A percentile compares a stretch with the other conserved stretches of the same genome.
These are phyloP conservation scores for Semaprochilodus insignis DNA, from an alignment of 2,797 vertebrate species.

Conservation along the genomic window DNA sequence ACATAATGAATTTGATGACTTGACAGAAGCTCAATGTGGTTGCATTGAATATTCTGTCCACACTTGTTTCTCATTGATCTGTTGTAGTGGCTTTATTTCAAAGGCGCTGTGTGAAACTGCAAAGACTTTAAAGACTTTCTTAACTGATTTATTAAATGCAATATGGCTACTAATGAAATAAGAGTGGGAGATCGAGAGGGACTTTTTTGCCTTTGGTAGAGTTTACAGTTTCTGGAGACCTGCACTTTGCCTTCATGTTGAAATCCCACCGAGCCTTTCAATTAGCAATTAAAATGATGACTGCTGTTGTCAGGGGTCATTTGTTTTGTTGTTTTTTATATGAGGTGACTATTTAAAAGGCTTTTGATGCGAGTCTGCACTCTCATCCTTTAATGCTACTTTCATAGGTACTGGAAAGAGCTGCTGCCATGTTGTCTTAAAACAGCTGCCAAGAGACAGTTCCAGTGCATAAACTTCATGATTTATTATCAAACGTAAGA, in stretches of 20 bases:
- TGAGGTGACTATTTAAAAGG: conserved; percentile 17
- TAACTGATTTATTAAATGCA: background rate
- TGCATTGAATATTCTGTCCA: background rate
- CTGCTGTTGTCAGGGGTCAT: background rate
- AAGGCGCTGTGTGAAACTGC: background rate
- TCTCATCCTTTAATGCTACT: background rate
- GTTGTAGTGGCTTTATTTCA: background rate
- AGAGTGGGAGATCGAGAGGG: background rate
- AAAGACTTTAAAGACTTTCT: background rate
- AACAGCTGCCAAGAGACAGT: conserved; percentile 19
- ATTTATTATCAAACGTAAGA: conserved; percentile 28
- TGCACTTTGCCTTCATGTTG: background rate
- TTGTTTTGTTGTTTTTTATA: conserved; percentile 26
- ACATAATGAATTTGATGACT: conserved; percentile 1
- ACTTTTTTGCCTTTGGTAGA: background rate
- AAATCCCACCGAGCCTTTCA: background rate
- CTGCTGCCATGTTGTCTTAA: background rate
- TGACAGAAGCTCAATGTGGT: background rate
- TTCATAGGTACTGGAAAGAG: background rate
- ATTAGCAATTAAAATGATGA: conserved; percentile 25
- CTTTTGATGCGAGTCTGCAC: background rate
- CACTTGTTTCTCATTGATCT: conserved; percentile 5
- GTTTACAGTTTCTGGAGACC: background rate
- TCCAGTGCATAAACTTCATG: conserved; percentile 29
- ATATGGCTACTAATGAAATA: background rate